Evolutionary conservation across 2,888 invertebrate genomes (phyloP).

Genomic region (Leucophora obtusa): DNA sequence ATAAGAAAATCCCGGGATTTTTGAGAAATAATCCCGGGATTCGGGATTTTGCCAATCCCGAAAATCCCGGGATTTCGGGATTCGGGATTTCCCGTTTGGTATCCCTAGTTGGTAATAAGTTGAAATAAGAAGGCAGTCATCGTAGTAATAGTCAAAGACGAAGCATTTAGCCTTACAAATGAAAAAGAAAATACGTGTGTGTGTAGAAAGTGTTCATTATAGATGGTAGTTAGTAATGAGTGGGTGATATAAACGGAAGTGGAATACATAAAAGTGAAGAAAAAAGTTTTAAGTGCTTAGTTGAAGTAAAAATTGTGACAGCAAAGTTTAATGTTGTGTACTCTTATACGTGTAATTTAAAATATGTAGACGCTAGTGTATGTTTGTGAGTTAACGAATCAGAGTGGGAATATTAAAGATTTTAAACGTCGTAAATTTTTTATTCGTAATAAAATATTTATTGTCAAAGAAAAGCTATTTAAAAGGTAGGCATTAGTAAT

Average conservation of each 20-base stretch:
- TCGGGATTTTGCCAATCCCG: too few species aligned
- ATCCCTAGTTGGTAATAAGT: too few species aligned
- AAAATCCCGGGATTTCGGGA: too few species aligned
- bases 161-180: neutral
- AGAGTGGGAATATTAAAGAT: constrained; percentile 22
- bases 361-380: neutral
- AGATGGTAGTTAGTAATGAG: constrained; percentile 10
- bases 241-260: constrained; percentile 7
- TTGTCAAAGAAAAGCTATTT: constrained; percentile 13
- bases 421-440: constrained; percentile 31
- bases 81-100: too few species aligned
- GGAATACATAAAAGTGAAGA: neutral
- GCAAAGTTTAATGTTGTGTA: constrained; percentile 34
- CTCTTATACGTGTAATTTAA: neutral
- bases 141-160: neutral
- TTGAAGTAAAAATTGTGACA: constrained; percentile 48
- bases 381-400: neutral
- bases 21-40: too few species aligned
- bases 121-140: neutral
- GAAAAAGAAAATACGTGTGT: too few species aligned
- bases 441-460: constrained; percentile 27
- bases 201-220: constrained; percentile 23
- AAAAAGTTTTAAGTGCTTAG: constrained; percentile 43
- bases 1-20: too few species aligned
- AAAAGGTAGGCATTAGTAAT: constrained; percentile 1